A percentile compares a stretch with the other conserved stretches of the same genome.
Evolutionary conservation across 2,888 invertebrate genomes (phyloP).

Genomic region (Tetrapedia diversipes): DNA sequence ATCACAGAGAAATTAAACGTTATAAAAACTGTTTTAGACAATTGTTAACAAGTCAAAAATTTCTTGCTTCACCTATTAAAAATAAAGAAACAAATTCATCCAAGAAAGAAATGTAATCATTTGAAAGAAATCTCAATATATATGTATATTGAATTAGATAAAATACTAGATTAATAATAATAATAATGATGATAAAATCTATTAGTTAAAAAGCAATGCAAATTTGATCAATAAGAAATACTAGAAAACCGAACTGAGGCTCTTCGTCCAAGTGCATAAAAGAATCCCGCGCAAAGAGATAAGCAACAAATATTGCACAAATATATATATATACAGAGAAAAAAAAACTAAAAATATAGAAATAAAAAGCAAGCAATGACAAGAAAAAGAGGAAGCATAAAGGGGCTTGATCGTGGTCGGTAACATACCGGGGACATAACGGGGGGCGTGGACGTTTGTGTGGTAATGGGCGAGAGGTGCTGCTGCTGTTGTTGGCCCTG

Average conservation of each 20-base stretch:
- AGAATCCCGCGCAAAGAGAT: conserved; percentile 24
- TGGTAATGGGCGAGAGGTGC: conserved; percentile 80
- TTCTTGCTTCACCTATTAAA: conserved; percentile 19
- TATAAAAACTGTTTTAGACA: conserved; percentile 10
- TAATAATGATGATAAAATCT: neutral
- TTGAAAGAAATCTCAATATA: conserved; percentile 10
- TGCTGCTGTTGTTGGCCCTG: conserved; percentile 80
- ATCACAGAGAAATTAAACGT: conserved; percentile 5
- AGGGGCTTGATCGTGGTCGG: conserved; percentile 62
- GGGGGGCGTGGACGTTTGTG: conserved; percentile 81
- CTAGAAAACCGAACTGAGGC: neutral
- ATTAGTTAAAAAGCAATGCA: conserved; percentile 27
- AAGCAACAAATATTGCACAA: conserved; percentile 15
- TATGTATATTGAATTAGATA: neutral
- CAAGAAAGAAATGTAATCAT: neutral
- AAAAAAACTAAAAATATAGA: conserved; percentile 12
- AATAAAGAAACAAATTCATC: neutral
- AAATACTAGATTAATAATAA: conserved; percentile 7
- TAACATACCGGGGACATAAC: conserved; percentile 82
- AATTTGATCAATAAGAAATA: conserved; percentile 11
- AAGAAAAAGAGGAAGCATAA: conserved; percentile 49
- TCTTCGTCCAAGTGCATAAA: conserved; percentile 3
- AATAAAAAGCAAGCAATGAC: conserved; percentile 50
- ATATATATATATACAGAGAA: conserved; percentile 1
- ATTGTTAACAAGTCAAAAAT: conserved; percentile 10